These are phyloP conservation scores for Podarcis lilfordi DNA, from an alignment of 2,797 vertebrate species.

Conservation along the genomic window DNA sequence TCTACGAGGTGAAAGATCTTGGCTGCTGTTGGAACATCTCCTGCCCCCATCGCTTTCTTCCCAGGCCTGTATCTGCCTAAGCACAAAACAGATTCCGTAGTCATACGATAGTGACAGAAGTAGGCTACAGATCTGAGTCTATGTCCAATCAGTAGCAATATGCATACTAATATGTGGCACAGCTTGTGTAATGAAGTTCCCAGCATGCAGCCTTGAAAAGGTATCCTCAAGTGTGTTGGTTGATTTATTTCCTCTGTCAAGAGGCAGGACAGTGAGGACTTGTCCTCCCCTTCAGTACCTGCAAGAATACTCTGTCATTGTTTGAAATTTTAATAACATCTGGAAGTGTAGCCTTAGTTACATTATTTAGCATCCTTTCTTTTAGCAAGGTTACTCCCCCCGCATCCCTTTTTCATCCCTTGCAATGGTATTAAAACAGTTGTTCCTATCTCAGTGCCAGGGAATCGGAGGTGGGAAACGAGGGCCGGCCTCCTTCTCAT, in stretches of 20 bases:
- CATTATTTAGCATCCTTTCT: constrained; percentile 59
- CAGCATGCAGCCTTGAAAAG: constrained; percentile 95
- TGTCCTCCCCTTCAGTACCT: constrained; percentile 91
- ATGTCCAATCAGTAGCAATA: constrained; percentile 92
- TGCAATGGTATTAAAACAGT: constrained; percentile 42
- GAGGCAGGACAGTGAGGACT: constrained; percentile 96
- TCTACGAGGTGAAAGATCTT: constrained; percentile 68
- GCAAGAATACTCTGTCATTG: constrained; percentile 84
- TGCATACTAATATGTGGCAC: constrained; percentile 98
- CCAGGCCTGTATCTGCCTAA: constrained; percentile 76
- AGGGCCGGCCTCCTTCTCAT: neutral
- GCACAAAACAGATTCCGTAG: constrained; percentile 87
- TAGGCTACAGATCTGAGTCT: constrained; percentile 86
- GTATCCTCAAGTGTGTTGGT: constrained; percentile 95
- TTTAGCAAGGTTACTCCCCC: constrained; percentile 59
- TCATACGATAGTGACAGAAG: constrained; percentile 91
- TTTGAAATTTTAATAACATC: constrained; percentile 71
- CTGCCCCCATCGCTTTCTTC: constrained; percentile 66
- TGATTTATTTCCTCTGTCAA: constrained; percentile 99
- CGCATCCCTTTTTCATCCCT: constrained; percentile 45
- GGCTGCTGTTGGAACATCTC: constrained; percentile 70
- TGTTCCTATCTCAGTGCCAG: neutral
- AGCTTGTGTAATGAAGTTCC: constrained; percentile 99
- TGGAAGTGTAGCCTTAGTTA: constrained; percentile 46
- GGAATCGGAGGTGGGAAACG: neutral